Percentiles rank a stretch among this genome's conserved stretches.
phyloP scores from a whole-genome alignment of 2,888 invertebrate species.

The Sminthurides aquaticus region DNA sequence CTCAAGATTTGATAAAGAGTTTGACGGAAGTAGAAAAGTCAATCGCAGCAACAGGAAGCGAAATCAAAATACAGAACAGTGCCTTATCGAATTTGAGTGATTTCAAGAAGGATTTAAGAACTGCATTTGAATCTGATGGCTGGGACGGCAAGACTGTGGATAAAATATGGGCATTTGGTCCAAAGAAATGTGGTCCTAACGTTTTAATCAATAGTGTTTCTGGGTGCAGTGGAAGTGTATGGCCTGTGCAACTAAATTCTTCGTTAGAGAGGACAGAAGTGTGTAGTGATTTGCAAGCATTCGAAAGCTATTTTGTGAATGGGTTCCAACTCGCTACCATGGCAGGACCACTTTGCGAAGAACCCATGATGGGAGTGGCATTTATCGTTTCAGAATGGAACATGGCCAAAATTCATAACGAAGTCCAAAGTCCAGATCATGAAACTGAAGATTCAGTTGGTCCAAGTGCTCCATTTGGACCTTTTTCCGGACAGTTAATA shows the following conservation, averaged over 20 bases:
- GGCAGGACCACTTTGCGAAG: slow-evolving; percentile 92
- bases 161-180: slow-evolving; percentile 87
- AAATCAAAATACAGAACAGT: slow-evolving; percentile 42
- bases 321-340: slow-evolving; percentile 78
- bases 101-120: slow-evolving; percentile 54
- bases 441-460: slow-evolving; percentile 12
- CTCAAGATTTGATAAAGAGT: slow-evolving; percentile 62
- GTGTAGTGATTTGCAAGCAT: slow-evolving; percentile 43
- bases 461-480: slow-evolving; percentile 47
- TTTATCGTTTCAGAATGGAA: slow-evolving; percentile 82
- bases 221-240: background rate
- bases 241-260: slow-evolving; percentile 47
- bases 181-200: slow-evolving; percentile 80
- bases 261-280: slow-evolving; percentile 8
- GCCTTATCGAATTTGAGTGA: slow-evolving; percentile 46
- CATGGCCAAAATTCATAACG: slow-evolving; percentile 45
- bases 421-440: slow-evolving; percentile 19
- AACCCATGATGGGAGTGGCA: slow-evolving; percentile 91
- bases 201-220: slow-evolving; percentile 66
- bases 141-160: slow-evolving; percentile 53
- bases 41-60: slow-evolving; percentile 18
- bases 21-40: slow-evolving; percentile 53
- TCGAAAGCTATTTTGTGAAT: slow-evolving; percentile 67
- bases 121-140: slow-evolving; percentile 56
- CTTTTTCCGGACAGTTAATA: slow-evolving; percentile 73